phyloP scores from a whole-genome alignment of 2,797 vertebrate species.

The Peromyscus attwateri region DNA sequence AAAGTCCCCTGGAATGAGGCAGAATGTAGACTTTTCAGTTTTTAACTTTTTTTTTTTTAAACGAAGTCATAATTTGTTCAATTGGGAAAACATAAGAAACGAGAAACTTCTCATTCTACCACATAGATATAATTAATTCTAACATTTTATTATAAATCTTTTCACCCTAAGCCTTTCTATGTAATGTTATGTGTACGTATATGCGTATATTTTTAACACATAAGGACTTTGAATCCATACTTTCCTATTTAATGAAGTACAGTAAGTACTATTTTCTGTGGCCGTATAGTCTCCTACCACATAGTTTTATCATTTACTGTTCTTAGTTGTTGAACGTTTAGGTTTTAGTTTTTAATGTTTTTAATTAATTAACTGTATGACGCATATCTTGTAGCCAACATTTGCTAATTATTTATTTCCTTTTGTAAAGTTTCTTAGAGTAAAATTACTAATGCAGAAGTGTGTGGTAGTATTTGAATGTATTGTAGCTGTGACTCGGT shows the following conservation, averaged over 20 bases:
- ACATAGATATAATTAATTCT: not conserved
- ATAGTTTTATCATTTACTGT: slow-evolving; percentile 18
- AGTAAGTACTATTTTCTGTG: slow-evolving; percentile 28
- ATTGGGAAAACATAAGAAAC: not conserved
- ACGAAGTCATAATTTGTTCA: not conserved
- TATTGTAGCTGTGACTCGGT: not conserved
- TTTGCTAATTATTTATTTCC: slow-evolving; percentile 43
- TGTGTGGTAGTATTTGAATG: not conserved
- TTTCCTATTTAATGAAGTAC: not conserved
- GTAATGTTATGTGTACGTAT: not conserved
- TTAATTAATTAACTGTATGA: not conserved
- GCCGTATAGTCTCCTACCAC: not conserved
- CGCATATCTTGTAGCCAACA: not conserved
- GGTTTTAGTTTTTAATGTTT: slow-evolving; percentile 58
- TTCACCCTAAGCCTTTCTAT: not conserved
- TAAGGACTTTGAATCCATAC: not conserved
- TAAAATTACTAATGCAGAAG: not conserved
- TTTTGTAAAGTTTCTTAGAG: not conserved
- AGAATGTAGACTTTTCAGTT: not conserved
- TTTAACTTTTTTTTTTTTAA: slow-evolving; percentile 28
- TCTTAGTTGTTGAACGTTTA: slow-evolving; percentile 8
- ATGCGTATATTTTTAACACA: not conserved
- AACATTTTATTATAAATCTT: not conserved
- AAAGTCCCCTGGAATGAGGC: not conserved
- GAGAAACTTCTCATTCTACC: not conserved